Percentiles rank a stretch among this genome's conserved stretches.
Evolutionary conservation across 1,140 invertebrate species (phyloP).

Genomic region (Atta colombica): DNA sequence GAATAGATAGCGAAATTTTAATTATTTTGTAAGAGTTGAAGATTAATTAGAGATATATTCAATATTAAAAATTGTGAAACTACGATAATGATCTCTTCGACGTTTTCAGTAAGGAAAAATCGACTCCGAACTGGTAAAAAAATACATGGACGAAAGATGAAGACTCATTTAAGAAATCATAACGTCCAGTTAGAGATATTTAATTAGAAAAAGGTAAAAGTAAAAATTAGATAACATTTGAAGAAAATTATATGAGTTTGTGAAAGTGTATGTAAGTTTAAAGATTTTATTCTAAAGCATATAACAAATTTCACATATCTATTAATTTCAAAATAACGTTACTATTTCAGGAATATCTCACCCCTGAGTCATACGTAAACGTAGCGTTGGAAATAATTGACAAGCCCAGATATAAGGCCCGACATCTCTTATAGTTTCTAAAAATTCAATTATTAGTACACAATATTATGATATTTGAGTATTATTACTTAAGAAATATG

Average conservation of each 20-base stretch:
- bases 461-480: not conserved
- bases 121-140: constrained; percentile 28
- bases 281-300: constrained; percentile 5
- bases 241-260: not conserved
- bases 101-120: constrained; percentile 18
- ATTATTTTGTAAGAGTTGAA: not conserved
- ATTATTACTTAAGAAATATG: constrained; percentile 12
- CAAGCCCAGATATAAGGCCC: constrained; percentile 22
- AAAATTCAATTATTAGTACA: not conserved
- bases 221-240: constrained; percentile 1
- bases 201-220: constrained; percentile 9
- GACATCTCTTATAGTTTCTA: not conserved
- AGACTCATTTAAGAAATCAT: constrained; percentile 12
- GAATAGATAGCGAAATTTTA: not conserved
- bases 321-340: constrained; percentile 43
- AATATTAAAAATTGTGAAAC: not conserved
- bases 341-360: constrained; percentile 33
- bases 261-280: constrained; percentile 16
- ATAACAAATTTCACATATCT: constrained; percentile 1
- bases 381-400: constrained; percentile 28
- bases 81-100: not conserved
- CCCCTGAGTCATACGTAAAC: constrained; percentile 9
- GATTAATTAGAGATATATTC: not conserved
- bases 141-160: constrained; percentile 3
- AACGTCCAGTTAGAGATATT: constrained; percentile 3